Conservation (phyloP, 2,888 invertebrate species). For the Meteorus cinctellus region DNA sequence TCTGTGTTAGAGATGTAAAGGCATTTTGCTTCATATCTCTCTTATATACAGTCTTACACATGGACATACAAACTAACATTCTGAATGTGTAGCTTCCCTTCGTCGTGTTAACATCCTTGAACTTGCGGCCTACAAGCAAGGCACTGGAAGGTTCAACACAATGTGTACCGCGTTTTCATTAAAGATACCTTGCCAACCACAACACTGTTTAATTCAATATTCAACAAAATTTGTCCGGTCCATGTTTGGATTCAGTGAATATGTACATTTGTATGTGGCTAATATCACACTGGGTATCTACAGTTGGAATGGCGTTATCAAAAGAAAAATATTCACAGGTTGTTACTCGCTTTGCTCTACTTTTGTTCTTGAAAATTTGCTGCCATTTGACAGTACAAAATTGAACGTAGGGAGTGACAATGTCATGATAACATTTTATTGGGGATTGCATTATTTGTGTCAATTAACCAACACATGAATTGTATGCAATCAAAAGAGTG, state of each 20-base stretch:
- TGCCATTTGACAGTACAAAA: not conserved
- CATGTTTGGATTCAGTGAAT: not conserved
- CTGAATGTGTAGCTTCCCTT: constrained; percentile 9
- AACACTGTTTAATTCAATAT: not conserved
- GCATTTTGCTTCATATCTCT: not conserved
- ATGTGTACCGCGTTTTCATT: not conserved
- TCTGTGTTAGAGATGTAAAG: not conserved
- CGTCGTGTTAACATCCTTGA: constrained; percentile 41
- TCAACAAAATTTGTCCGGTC: constrained; percentile 1
- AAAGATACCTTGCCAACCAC: not conserved
- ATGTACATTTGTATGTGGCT: not conserved
- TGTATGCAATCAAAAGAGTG: not conserved
- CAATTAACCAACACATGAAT: not conserved
- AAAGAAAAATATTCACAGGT: too few relatives aligned
- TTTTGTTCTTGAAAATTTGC: not conserved
- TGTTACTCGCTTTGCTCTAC: not conserved
- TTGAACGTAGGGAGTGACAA: not conserved
- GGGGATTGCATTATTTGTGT: not conserved
- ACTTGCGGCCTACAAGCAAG: constrained; percentile 32
- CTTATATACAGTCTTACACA: not conserved
- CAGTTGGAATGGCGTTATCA: not conserved
- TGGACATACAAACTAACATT: constrained; percentile 17
- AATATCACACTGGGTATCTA: not conserved
- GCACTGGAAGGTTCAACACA: not conserved
- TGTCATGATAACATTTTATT: not conserved